Conservation (phyloP, 2,888 invertebrate genomes). For the Cosmia trapezina region DNA sequence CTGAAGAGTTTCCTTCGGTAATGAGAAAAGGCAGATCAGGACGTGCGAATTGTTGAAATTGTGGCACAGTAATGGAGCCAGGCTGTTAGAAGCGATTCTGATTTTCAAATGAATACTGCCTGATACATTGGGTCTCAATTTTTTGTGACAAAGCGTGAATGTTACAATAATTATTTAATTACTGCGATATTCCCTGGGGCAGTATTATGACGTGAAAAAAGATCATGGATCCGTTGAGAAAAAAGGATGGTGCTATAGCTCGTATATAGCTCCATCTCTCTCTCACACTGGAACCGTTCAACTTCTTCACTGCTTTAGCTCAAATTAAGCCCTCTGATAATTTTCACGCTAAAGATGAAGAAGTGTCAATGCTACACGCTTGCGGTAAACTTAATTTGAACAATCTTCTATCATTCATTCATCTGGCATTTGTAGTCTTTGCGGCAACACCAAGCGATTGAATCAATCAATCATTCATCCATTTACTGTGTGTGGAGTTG, state of each 20-base stretch:
- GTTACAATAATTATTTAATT: too few relatives aligned
- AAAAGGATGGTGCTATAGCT: too few relatives aligned
- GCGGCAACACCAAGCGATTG: background rate
- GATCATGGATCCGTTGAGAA: too few relatives aligned
- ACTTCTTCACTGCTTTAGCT: too few relatives aligned
- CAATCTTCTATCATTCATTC: background rate
- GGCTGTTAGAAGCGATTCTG: background rate
- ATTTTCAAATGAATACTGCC: background rate
- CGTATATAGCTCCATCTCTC: too few relatives aligned
- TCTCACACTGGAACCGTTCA: too few relatives aligned
- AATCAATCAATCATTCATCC: background rate
- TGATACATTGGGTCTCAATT: too few relatives aligned
- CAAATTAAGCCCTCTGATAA: too few relatives aligned
- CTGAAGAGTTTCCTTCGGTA: conserved; percentile 63
- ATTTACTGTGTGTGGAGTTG: background rate
- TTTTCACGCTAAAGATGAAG: background rate
- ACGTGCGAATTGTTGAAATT: conserved; percentile 60
- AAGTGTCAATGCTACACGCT: background rate
- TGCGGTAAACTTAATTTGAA: background rate
- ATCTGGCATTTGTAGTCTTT: background rate
- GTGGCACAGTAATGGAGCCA: background rate
- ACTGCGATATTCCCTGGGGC: too few relatives aligned
- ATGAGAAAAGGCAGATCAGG: conserved; percentile 66
- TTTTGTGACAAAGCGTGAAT: too few relatives aligned
- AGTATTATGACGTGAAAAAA: too few relatives aligned